Percentiles rank a stretch among this genome's conserved stretches.
Conservation (phyloP, 2,888 invertebrate genomes). For the Amblyjoppa fuscipennis region DNA sequence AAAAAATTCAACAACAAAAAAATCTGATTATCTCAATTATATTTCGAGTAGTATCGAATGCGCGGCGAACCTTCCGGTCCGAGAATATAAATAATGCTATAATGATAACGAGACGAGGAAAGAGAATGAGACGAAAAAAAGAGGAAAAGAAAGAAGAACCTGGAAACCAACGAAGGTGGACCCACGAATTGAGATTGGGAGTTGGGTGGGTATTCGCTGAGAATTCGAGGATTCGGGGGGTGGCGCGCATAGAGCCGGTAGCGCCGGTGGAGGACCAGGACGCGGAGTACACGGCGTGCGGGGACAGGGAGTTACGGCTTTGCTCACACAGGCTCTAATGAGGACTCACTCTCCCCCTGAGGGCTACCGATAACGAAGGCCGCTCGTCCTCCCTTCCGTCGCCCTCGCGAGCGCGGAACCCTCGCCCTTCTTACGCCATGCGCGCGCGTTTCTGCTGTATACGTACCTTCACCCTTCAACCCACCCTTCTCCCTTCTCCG, state of each 20-base stretch:
- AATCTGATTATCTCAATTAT: constrained; percentile 65
- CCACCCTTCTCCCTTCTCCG: constrained; percentile 30
- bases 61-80: constrained; percentile 35
- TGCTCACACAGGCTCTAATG: constrained; percentile 80
- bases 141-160: constrained; percentile 62
- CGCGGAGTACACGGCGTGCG: constrained; percentile 18
- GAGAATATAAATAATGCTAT: constrained; percentile 64
- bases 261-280: constrained; percentile 48
- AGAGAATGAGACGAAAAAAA: constrained; percentile 27
- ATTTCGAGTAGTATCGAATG: constrained; percentile 55
- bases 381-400: constrained; percentile 69
- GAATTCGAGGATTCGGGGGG: constrained; percentile 56
- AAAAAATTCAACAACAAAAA: constrained; percentile 28
- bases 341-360: constrained; percentile 79
- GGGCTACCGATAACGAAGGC: constrained; percentile 80
- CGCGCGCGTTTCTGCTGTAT: constrained; percentile 1
- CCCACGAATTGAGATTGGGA: constrained; percentile 69
- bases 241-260: constrained; percentile 44
- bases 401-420: constrained; percentile 46
- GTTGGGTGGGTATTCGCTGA: constrained; percentile 42
- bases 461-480: constrained; percentile 54
- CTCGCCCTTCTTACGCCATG: constrained; percentile 61
- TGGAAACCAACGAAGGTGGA: constrained; percentile 69
- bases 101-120: constrained; percentile 56
- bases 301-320: constrained; percentile 64